phyloP scores from a whole-genome alignment of 2,888 invertebrate species.

The Drosophila suboccidentalis region DNA sequence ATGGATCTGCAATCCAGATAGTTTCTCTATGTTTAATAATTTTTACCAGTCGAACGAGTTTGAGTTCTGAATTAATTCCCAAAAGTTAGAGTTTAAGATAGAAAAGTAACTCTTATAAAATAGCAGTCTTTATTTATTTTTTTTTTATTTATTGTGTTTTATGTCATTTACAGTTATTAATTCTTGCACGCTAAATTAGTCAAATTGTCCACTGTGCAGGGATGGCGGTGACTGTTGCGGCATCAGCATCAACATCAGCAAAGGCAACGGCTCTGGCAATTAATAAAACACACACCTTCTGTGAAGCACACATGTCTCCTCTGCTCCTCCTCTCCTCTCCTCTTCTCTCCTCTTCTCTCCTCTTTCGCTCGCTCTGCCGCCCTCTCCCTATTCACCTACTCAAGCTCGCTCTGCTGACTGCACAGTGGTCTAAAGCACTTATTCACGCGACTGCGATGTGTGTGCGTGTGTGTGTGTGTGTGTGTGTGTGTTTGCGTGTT shows the following conservation, averaged over 20 bases:
- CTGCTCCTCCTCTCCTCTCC: conserved; percentile 5
- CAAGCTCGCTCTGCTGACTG: conserved; percentile 34
- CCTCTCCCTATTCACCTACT: background rate
- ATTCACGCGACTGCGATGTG: conserved; percentile 62
- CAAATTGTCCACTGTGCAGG: background rate
- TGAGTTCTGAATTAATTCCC: too few species aligned
- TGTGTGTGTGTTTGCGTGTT: conserved; percentile 7
- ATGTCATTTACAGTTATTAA: too few species aligned
- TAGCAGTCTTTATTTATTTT: too few species aligned
- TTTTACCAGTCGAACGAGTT: too few species aligned
- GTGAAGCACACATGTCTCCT: conserved; percentile 44
- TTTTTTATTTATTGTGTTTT: too few species aligned
- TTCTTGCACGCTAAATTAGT: background rate
- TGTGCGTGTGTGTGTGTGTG: conserved; percentile 6
- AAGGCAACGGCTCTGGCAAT: conserved; percentile 65
- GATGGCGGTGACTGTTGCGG: conserved; percentile 59
- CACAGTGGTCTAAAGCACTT: conserved; percentile 80
- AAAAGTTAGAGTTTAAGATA: too few species aligned
- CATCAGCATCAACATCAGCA: conserved; percentile 46
- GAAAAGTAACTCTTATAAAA: too few species aligned
- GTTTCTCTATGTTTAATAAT: too few species aligned
- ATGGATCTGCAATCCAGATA: too few species aligned
- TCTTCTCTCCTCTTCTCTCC: background rate
- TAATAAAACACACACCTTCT: conserved; percentile 80
- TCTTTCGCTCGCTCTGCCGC: conserved; percentile 1